Evolutionary conservation across 2,888 invertebrate genomes (phyloP).

Genomic region (Diaprepes abbreviatus): DNA sequence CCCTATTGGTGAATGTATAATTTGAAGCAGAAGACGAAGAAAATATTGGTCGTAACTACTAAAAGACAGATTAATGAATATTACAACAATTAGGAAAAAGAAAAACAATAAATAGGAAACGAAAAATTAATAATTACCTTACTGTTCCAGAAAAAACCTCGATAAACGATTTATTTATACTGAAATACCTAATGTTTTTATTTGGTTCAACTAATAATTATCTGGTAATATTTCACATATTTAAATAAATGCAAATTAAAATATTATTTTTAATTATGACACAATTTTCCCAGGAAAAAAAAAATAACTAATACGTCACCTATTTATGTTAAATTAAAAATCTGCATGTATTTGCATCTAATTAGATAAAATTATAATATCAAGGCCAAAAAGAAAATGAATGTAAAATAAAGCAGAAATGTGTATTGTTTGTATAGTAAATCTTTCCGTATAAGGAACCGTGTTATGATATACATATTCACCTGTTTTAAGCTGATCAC

Average conservation of each 20-base stretch:
- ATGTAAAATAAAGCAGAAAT: not conserved
- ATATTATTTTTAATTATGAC: slow-evolving; percentile 10
- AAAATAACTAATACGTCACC: not conserved
- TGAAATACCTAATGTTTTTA: too few species aligned
- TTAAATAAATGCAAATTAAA: not conserved
- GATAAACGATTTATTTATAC: too few species aligned
- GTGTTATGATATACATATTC: not conserved
- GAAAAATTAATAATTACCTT: too few species aligned
- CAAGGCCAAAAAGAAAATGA: slow-evolving; percentile 16
- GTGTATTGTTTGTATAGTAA: not conserved
- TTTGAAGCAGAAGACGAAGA: too few species aligned
- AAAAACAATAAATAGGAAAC: too few species aligned
- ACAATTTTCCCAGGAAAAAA: not conserved
- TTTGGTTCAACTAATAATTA: too few species aligned
- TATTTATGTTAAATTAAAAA: not conserved
- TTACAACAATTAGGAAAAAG: too few species aligned
- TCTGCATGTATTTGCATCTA: not conserved
- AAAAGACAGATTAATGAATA: too few species aligned
- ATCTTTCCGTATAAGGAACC: not conserved
- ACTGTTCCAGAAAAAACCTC: too few species aligned
- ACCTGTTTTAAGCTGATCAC: slow-evolving; percentile 4
- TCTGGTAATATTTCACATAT: too few species aligned
- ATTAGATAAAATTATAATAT: not conserved
- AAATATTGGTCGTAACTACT: too few species aligned
- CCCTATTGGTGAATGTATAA: too few species aligned